phyloP scores from a whole-genome alignment of 2,113 vertebrate genomes.

The Nicator chloris region DNA sequence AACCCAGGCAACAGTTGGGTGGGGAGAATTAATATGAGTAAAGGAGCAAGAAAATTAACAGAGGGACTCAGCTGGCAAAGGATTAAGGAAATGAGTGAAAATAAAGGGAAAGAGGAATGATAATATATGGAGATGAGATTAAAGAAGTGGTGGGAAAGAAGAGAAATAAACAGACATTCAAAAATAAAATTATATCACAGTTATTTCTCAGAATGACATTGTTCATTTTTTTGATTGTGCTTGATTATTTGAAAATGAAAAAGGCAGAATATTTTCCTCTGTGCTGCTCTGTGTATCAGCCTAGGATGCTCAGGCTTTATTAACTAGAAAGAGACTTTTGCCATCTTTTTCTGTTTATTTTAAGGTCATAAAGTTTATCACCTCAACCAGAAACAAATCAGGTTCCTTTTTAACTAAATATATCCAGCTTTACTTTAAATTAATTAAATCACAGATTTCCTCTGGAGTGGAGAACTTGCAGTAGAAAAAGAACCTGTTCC shows the following conservation, averaged over 20 bases:
- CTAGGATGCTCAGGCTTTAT: background rate
- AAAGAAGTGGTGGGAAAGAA: background rate
- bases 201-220: background rate
- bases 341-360: background rate
- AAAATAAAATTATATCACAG: background rate
- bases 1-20: conserved; percentile 57
- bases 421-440: background rate
- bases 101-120: background rate
- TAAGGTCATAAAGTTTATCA: background rate
- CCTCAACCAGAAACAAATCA: background rate
- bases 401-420: background rate
- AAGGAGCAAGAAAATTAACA: conserved; percentile 30
- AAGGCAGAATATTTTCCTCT: background rate
- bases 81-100: conserved; percentile 9
- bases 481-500: background rate
- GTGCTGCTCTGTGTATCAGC: background rate
- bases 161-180: background rate
- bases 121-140: background rate
- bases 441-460: background rate
- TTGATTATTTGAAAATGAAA: background rate
- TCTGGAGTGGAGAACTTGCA: background rate
- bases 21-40: conserved; percentile 43
- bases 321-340: background rate
- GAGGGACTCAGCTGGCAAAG: background rate
- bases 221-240: background rate